Conservation (phyloP, 2,113 vertebrate genomes). For the Okapia johnstoni region DNA sequence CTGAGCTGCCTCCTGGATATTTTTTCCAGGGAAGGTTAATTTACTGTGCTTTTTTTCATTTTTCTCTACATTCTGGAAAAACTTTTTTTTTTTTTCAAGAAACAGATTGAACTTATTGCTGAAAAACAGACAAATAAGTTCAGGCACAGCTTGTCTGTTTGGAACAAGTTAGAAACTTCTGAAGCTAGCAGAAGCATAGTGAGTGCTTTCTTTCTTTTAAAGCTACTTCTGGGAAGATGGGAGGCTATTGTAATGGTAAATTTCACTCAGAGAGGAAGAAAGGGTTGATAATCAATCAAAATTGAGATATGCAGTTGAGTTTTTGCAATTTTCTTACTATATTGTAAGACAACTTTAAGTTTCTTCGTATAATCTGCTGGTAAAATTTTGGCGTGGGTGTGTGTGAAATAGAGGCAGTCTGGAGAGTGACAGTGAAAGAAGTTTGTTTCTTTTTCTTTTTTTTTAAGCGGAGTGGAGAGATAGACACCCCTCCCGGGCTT, state of each 20-base stretch:
- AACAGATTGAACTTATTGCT: background rate
- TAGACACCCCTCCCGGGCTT: background rate
- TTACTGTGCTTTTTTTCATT: background rate
- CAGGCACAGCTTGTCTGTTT: background rate
- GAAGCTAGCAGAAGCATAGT: slow-evolving; percentile 68
- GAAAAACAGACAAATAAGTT: slow-evolving; percentile 38
- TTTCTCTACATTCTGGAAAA: background rate
- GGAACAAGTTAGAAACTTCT: slow-evolving; percentile 72
- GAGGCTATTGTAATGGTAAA: slow-evolving; percentile 95
- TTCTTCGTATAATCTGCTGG: background rate
- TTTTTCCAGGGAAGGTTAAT: background rate
- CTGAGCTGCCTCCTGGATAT: background rate
- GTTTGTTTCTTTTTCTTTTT: background rate
- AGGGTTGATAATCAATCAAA: slow-evolving; percentile 81
- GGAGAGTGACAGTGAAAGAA: background rate
- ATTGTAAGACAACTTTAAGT: slow-evolving; percentile 61
- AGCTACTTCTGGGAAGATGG: slow-evolving; percentile 87
- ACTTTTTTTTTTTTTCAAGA: background rate
- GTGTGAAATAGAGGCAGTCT: background rate
- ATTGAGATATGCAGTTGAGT: slow-evolving; percentile 68
- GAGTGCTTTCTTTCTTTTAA: slow-evolving; percentile 85
- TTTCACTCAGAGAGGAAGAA: slow-evolving; percentile 81
- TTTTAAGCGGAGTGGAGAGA: background rate
- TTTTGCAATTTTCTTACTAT: slow-evolving; percentile 62
- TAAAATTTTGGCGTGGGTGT: background rate